Conservation (phyloP, 2,888 invertebrate species). For the Xylota sylvarum region DNA sequence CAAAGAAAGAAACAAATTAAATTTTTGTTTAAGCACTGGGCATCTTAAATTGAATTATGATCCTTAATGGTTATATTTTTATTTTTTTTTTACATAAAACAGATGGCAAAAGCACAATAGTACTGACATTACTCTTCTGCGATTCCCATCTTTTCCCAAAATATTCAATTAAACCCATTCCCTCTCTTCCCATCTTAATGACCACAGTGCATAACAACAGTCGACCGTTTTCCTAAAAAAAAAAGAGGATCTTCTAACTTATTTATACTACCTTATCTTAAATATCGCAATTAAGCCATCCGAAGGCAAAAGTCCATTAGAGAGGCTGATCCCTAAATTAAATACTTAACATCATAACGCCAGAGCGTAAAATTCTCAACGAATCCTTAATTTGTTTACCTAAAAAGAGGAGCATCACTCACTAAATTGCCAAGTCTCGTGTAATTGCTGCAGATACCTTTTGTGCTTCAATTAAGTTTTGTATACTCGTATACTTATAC, state of each 20-base stretch:
- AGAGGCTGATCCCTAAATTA: constrained; percentile 54
- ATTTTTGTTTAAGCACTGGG: neutral
- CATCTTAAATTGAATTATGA: neutral
- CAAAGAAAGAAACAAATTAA: neutral
- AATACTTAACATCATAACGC: constrained; percentile 63
- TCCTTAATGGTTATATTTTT: too few relatives aligned
- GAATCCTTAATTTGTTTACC: constrained; percentile 72
- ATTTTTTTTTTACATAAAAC: neutral
- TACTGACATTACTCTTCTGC: neutral
- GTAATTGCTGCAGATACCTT: constrained; percentile 56
- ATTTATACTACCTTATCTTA: constrained; percentile 33
- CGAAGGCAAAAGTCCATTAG: constrained; percentile 44
- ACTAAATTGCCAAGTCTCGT: constrained; percentile 65
- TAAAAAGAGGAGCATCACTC: constrained; percentile 66
- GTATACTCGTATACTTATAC: neutral
- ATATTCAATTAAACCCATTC: constrained; percentile 20
- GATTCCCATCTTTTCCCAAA: neutral
- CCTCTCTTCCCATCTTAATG: constrained; percentile 4
- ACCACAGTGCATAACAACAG: constrained; percentile 5
- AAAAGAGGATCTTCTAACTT: constrained; percentile 1
- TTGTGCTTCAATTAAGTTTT: constrained; percentile 41
- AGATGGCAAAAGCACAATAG: constrained; percentile 8
- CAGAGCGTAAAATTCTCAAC: constrained; percentile 51
- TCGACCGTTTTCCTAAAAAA: neutral
- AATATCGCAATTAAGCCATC: constrained; percentile 35